Base-by-base conservation (phyloP, 2,797 vertebrate species). In the Gobio occitaniae region DNA sequence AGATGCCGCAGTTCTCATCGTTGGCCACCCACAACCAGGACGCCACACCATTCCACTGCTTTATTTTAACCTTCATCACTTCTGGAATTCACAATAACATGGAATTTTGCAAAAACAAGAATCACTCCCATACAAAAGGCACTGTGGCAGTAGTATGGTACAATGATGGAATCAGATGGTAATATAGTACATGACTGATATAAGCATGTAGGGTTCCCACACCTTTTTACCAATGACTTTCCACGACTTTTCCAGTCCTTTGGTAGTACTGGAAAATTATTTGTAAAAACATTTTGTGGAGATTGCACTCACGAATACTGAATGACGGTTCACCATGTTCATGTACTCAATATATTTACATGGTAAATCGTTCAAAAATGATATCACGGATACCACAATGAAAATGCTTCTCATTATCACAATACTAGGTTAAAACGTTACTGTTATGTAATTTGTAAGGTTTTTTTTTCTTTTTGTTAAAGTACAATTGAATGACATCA, bases 21-120 rank as follows among this genome's bases (percentile, higher is more conserved):
- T 99, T 99, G 65, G 98, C 98, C 82, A 99, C 97, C 98, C 98
- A 99, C 4, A 97, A 90, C 98, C 98, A 99, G 4, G 98, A 97
- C 1, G 98, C 98, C 70, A 99, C 97, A 0, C 96, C 98, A 78
- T 96, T 97, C 98, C 98, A 99, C 92, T 97, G 96, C 70, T 95
- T 96, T 56, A 98, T 94, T 91, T 97, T 96, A 50, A 98, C 96
- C 92, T 96, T 97, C 97, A 98, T 98, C 81, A 80, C 89, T 25
- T 70, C 82, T 84, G 63, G 7, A 70, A 63, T 4, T 36, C 6
- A 47, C 4, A 54, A 44, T 48, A 74, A 63, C 17, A 61, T 1
- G 6, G 44, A 13, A 59, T 48, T 32, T 75, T 5, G 3, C 13
- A 17, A 17, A 74, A 74, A 48, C 12, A 48, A 48, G 6, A 50